A percentile compares a stretch with the other conserved stretches of the same genome.
These are phyloP conservation scores for Augochlorella aurata DNA, from an alignment of 2,888 invertebrate species.

Conservation along the genomic window DNA sequence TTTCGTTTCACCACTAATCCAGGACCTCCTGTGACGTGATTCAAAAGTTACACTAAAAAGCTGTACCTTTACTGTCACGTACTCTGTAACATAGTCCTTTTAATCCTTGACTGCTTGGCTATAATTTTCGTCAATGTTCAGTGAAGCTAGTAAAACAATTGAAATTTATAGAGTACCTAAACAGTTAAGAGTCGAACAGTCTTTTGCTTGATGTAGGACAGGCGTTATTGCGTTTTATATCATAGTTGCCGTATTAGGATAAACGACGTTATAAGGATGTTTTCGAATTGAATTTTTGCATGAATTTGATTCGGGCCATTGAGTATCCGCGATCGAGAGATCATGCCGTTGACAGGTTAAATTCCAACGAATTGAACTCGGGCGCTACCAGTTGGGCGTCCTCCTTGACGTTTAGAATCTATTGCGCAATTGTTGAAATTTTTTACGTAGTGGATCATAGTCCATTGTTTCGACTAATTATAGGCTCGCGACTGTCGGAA, in stretches of 20 bases:
- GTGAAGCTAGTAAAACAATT: background rate
- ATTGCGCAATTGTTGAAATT: conserved; percentile 1
- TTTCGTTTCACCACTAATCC: background rate
- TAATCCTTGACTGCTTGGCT: background rate
- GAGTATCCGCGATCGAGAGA: background rate
- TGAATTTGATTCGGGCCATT: background rate
- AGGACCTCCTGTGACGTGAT: background rate
- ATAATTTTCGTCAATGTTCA: background rate
- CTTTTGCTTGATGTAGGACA: no score
- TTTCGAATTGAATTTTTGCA: no score
- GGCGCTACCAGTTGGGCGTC: background rate
- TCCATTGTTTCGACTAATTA: background rate
- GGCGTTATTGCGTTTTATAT: background rate
- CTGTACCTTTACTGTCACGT: background rate
- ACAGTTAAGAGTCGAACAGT: no score
- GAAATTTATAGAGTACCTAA: background rate
- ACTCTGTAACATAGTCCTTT: background rate
- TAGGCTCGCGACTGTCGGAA: background rate
- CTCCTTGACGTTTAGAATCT: conserved; percentile 9
- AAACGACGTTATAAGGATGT: background rate
- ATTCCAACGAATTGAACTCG: background rate
- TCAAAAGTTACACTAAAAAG: background rate
- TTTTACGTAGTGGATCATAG: background rate
- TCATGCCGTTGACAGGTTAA: background rate
- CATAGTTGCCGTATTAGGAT: background rate